These are phyloP conservation scores for Anhinga rufa DNA, from an alignment of 2,113 vertebrate genomes.

Conservation along the genomic window DNA sequence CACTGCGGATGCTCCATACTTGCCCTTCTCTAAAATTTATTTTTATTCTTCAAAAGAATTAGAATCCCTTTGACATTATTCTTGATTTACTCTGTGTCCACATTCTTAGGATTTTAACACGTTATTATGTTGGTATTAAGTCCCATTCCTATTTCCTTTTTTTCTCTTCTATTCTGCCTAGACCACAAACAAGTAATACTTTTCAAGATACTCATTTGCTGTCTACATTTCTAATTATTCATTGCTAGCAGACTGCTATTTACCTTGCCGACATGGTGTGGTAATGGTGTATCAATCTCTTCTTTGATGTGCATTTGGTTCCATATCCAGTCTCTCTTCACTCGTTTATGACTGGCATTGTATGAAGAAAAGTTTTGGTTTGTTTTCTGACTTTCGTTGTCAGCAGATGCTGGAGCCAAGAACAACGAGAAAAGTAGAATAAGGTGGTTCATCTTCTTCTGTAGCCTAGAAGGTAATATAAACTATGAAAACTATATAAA, in stretches of 20 bases:
- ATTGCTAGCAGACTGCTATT: neutral
- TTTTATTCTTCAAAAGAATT: neutral
- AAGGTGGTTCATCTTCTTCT: conserved; percentile 35
- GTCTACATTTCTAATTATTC: neutral
- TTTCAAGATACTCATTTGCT: neutral
- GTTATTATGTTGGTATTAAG: neutral
- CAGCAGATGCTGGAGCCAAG: neutral
- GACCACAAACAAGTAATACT: neutral
- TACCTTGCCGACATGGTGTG: conserved; percentile 85
- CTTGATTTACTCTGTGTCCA: neutral
- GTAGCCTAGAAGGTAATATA: neutral
- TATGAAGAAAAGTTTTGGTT: neutral
- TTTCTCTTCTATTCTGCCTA: neutral
- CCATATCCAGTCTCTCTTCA: conserved; percentile 90
- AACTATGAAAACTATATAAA: neutral
- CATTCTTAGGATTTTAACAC: neutral
- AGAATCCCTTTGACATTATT: neutral
- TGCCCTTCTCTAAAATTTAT: neutral
- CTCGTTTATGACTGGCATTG: conserved; percentile 42
- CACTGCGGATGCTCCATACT: neutral
- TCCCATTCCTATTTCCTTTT: neutral
- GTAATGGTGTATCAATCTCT: conserved; percentile 65
- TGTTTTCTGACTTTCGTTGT: neutral
- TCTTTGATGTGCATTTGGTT: conserved; percentile 83
- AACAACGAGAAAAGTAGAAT: conserved; percentile 17